Evolutionary conservation across 2,113 vertebrate species (phyloP), one percentile per base, ranked within the genome.

Genomic region (Strigops habroptila): DNA sequence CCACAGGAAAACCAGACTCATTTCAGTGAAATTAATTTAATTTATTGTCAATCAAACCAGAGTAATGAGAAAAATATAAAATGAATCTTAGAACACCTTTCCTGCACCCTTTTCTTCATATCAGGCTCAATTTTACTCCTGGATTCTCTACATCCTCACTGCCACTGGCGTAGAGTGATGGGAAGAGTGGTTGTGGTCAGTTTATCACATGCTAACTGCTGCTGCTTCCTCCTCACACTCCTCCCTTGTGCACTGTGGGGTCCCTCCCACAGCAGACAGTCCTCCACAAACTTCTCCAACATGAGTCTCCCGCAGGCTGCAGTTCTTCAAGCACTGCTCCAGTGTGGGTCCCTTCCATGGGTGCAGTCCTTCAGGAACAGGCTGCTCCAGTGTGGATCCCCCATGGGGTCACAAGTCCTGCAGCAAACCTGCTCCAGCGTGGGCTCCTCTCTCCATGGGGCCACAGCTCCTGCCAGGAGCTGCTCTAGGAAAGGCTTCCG

Each of bases 351-450:
- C 19, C 12, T 77, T 21, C 48, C 23, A 13, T 13, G 18, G 6
- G 10, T 28, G 15, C 31, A 51, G 43, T 9, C 31, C 33, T 92
- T 48, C 37, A 64, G 57, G 35, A 51, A 7, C 25, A 33, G 41
- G 31, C 37, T 49, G 25, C 51, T 67, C 25, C 44, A 31, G 27
- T 0, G 0, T 7, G 31, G 55, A 22, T 57, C 10, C 8, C 39
- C 59, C 10, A 10, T 4, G 4, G 18, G 12, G 13, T 27, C 65
- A 51, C 18, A 24, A 16, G 7, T 85, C 33, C 37, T 59, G 33
- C 16, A 18, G 39, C 44, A 5, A 80, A 2, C 30, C n/a, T 19
- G 10, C 30, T 67, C 13, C 24, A 41, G 4, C 14, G 1, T 18
- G 9, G 44, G 37, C 6, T 67, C 86, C n/a, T 39, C 39, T 39